Conservation (phyloP, 2,888 invertebrate genomes). For the Macrophya alboannulata region DNA sequence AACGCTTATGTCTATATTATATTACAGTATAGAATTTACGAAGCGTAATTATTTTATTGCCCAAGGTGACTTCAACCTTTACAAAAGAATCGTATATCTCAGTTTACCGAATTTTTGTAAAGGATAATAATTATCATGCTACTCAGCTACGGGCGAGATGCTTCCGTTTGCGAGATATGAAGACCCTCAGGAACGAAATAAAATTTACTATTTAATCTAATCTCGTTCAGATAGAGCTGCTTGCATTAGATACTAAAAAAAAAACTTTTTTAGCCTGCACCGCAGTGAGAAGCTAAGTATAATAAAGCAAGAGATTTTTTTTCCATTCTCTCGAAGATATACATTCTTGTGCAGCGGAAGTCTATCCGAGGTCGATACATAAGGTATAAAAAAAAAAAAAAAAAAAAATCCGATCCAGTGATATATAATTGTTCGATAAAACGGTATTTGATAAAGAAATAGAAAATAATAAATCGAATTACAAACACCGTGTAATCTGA, state of each 20-base stretch:
- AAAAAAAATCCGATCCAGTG: background rate
- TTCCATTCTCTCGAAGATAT: background rate
- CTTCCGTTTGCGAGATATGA: background rate
- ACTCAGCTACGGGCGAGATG: background rate
- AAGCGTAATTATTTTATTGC: conserved; percentile 14
- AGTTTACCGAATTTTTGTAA: background rate
- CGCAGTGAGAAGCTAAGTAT: too few species aligned
- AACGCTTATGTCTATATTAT: background rate
- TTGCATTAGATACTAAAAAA: background rate
- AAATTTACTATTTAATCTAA: conserved; percentile 29
- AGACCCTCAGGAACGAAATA: background rate
- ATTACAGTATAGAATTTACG: background rate
- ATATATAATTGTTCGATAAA: background rate
- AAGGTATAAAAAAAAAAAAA: background rate
- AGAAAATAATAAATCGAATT: background rate
- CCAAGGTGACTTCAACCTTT: background rate
- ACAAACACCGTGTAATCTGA: background rate
- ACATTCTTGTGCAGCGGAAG: background rate
- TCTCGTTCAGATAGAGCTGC: background rate
- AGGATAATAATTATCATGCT: background rate
- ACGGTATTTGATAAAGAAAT: background rate
- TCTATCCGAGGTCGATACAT: background rate
- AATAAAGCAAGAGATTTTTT: background rate
- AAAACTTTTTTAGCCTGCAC: background rate
- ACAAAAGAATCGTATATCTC: background rate